A percentile compares a stretch with the other conserved stretches of the same genome.
Evolutionary conservation across 2,797 vertebrate genomes (phyloP).

Genomic region (Adrianichthys oophorus): DNA sequence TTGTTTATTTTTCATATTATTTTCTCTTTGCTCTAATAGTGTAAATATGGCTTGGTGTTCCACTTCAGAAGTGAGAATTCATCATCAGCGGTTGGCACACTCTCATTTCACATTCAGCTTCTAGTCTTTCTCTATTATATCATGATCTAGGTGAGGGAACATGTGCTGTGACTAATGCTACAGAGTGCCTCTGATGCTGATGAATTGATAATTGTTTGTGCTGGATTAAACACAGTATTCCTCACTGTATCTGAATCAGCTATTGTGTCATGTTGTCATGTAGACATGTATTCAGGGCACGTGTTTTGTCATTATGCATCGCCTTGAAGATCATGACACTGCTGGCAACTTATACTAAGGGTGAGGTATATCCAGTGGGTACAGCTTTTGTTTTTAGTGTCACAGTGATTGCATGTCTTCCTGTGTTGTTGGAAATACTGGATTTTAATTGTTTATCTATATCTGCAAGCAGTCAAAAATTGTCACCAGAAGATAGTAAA

Average conservation of each 20-base stretch:
- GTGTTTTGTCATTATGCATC: conserved; percentile 48
- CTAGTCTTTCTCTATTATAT: conserved; percentile 51
- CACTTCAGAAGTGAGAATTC: conserved; percentile 38
- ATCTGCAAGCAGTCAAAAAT: conserved; percentile 27
- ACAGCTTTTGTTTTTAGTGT: no score
- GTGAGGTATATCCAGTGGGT: no score
- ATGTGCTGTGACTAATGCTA: conserved; percentile 65
- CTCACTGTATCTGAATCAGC: conserved; percentile 62
- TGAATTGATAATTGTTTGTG: conserved; percentile 70
- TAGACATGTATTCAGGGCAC: conserved; percentile 38
- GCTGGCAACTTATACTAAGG: background rate
- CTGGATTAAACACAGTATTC: conserved; percentile 64
- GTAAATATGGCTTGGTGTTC: background rate
- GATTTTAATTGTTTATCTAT: conserved; percentile 14
- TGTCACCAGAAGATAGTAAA: conserved; percentile 34
- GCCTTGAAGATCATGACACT: conserved; percentile 36
- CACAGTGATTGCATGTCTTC: no score
- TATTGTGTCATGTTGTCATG: conserved; percentile 60
- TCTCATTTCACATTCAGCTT: conserved; percentile 40
- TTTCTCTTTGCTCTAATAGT: background rate
- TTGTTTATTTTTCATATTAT: background rate
- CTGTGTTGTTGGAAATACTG: no score
- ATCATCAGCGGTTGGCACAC: conserved; percentile 19
- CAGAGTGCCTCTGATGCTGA: conserved; percentile 62
- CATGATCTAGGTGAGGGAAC: conserved; percentile 59